A percentile compares a stretch with the other conserved stretches of the same genome.
Conservation (phyloP, 2,888 invertebrate species). For the Agonopterix alstromeriana region DNA sequence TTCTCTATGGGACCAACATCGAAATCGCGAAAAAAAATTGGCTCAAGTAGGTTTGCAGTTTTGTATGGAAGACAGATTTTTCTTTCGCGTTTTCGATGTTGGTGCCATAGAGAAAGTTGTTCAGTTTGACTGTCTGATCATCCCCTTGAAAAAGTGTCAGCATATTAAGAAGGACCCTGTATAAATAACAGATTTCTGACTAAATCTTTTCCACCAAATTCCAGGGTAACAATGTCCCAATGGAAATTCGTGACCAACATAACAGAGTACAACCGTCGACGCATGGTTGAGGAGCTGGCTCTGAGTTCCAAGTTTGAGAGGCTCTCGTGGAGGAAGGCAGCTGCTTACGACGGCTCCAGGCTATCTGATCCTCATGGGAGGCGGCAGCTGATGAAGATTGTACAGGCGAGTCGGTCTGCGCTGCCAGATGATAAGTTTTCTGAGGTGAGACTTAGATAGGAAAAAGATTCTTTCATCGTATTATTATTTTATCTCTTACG, state of each 20-base stretch:
- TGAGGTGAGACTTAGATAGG: conserved; percentile 67
- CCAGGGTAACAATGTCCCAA: conserved; percentile 80
- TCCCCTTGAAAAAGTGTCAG: no score
- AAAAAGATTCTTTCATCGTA: conserved; percentile 6
- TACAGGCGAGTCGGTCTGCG: conserved; percentile 84
- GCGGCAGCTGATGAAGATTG: conserved; percentile 82
- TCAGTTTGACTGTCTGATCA: no score
- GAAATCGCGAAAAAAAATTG: no score
- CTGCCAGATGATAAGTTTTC: conserved; percentile 84
- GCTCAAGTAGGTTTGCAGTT: no score
- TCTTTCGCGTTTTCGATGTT: no score
- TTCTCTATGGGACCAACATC: no score
- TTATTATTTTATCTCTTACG: no score
- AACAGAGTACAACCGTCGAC: conserved; percentile 81
- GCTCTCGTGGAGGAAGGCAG: conserved; percentile 84
- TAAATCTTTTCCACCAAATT: conserved; percentile 4
- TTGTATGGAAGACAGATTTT: no score
- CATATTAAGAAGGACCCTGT: no score
- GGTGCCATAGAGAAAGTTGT: no score
- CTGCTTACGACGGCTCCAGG: conserved; percentile 81
- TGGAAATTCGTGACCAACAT: conserved; percentile 88
- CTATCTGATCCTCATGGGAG: conserved; percentile 77
- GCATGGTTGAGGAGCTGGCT: conserved; percentile 84
- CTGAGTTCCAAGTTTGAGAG: conserved; percentile 84
- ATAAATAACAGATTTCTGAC: no score